phyloP scores from a whole-genome alignment of 2,113 vertebrate genomes.

The Ictalurus furcatus region DNA sequence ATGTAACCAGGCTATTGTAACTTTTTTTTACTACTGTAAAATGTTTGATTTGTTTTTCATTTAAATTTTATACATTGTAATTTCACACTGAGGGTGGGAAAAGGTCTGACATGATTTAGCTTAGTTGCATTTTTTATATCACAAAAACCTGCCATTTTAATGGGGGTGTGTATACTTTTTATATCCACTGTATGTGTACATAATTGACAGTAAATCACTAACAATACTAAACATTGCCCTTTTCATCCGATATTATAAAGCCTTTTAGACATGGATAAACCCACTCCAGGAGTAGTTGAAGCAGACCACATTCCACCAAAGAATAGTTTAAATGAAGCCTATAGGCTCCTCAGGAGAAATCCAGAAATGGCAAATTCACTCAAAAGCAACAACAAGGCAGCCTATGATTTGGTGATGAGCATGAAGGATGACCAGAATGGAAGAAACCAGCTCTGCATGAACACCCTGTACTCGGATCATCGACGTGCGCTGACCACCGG shows the following conservation, averaged over 20 bases:
- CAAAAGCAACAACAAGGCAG: not conserved
- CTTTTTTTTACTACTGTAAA: no score
- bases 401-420: not conserved
- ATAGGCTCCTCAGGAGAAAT: not conserved
- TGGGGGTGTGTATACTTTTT: no score
- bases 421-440: not conserved
- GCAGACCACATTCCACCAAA: constrained; percentile 12
- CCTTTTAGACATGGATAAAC: not conserved
- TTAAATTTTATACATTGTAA: no score
- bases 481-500: not conserved
- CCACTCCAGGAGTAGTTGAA: not conserved
- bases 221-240: not conserved
- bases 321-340: not conserved
- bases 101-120: no score
- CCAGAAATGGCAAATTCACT: not conserved
- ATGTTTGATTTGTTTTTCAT: no score
- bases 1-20: no score
- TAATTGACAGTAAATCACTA: not conserved
- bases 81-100: no score
- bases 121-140: no score
- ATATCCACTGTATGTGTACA: not conserved
- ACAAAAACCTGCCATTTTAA: no score
- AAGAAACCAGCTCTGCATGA: not conserved
- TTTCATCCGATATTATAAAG: not conserved
- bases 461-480: not conserved